A percentile compares a stretch with the other conserved stretches of the same genome.
These are phyloP conservation scores for Ciconia nigra DNA, from an alignment of 2,797 vertebrate genomes.

Conservation along the genomic window DNA sequence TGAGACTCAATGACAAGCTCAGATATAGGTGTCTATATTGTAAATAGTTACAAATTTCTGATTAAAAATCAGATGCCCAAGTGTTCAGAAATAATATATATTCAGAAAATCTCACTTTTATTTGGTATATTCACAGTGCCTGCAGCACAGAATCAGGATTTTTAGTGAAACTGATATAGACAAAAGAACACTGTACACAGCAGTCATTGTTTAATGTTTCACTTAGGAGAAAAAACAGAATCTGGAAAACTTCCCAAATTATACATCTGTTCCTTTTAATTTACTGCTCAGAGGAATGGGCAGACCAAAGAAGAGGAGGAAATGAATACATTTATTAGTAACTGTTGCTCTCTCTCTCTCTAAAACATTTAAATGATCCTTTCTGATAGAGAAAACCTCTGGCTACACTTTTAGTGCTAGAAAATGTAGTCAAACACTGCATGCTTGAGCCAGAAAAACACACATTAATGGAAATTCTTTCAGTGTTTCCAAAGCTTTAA, in stretches of 20 bases:
- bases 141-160: neutral
- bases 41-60: neutral
- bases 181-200: neutral
- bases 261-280: slow-evolving; percentile 35
- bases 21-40: neutral
- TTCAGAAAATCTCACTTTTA: neutral
- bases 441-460: neutral
- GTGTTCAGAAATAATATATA: neutral
- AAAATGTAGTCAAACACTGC: neutral
- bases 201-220: neutral
- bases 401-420: neutral
- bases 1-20: neutral
- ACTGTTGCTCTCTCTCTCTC: neutral
- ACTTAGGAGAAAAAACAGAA: neutral
- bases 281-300: neutral
- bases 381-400: neutral
- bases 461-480: neutral
- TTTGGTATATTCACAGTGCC: neutral
- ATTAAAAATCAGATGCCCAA: neutral
- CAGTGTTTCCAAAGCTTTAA: neutral
- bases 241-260: slow-evolving; percentile 8
- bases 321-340: neutral
- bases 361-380: neutral
- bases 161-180: neutral
- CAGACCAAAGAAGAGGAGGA: neutral